Percentiles rank a stretch among this genome's conserved stretches.
These are phyloP conservation scores for Sebastes nivosus DNA, from an alignment of 2,797 vertebrate genomes.

Conservation along the genomic window DNA sequence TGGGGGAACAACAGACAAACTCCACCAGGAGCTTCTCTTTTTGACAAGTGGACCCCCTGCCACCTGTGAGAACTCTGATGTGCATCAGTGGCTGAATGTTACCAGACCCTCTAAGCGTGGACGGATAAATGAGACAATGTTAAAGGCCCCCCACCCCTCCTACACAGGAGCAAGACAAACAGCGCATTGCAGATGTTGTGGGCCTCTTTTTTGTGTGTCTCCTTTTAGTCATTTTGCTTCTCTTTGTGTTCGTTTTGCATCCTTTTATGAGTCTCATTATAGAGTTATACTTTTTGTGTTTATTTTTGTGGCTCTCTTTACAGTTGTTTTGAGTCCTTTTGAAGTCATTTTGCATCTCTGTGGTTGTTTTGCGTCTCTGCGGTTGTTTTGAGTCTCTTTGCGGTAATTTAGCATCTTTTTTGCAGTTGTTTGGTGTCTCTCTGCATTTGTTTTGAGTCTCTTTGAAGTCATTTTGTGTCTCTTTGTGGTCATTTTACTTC, in stretches of 20 bases:
- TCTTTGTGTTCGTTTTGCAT: not conserved
- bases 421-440: no score
- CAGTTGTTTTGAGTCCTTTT: no score
- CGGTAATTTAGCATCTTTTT: not conserved
- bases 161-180: not conserved
- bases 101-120: conserved; percentile 17
- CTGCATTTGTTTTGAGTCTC: not conserved
- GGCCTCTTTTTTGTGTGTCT: not conserved
- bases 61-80: conserved; percentile 40
- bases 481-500: not conserved
- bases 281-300: no score
- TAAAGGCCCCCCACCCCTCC: not conserved
- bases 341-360: no score
- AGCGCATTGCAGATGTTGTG: not conserved
- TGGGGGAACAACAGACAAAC: conserved; percentile 12
- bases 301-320: no score
- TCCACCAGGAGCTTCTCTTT: conserved; percentile 33
- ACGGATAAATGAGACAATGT: not conserved
- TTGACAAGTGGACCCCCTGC: conserved; percentile 34
- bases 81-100: conserved; percentile 60
- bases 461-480: not conserved
- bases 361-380: no score
- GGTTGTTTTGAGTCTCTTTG: not conserved
- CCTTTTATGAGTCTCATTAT: no score
- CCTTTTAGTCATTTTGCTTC: not conserved